phyloP scores from a whole-genome alignment of 2,888 invertebrate species.

The Apotomis turbidana region DNA sequence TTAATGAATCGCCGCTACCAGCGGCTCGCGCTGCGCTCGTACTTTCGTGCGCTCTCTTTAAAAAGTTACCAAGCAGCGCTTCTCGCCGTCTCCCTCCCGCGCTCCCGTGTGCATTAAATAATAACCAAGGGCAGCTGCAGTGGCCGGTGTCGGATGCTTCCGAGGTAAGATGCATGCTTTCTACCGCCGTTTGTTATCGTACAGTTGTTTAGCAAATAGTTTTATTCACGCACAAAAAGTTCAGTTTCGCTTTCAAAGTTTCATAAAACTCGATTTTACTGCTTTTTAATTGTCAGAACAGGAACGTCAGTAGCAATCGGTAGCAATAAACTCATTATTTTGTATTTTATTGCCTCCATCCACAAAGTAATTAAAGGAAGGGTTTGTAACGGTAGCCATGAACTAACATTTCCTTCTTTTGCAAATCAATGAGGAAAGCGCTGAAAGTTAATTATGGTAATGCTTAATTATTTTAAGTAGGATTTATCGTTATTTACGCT shows the following conservation, averaged over 20 bases:
- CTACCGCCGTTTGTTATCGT: conserved; percentile 47
- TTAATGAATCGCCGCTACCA: conserved; percentile 82
- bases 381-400: too few relatives aligned
- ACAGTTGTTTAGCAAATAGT: conserved; percentile 29
- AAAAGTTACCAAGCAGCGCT: conserved; percentile 72
- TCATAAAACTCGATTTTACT: conserved; percentile 10
- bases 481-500: background rate
- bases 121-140: conserved; percentile 59
- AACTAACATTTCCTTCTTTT: background rate
- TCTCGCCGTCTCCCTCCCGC: conserved; percentile 76
- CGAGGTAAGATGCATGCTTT: conserved; percentile 59
- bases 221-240: conserved; percentile 25
- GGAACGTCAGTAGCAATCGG: background rate
- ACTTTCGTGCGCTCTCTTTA: conserved; percentile 67
- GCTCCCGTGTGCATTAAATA: conserved; percentile 67
- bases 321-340: background rate
- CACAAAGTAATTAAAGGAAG: background rate
- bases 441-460: too few relatives aligned
- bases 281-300: background rate
- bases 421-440: conserved; percentile 1
- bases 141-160: conserved; percentile 54
- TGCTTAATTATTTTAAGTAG: too few relatives aligned
- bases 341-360: conserved; percentile 5
- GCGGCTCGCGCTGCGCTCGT: conserved; percentile 78
- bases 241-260: conserved; percentile 29